Percentiles rank a stretch among this genome's conserved stretches.
These are phyloP conservation scores for Dolichopus griseipennis DNA, from an alignment of 2,888 invertebrate species.

Conservation along the genomic window DNA sequence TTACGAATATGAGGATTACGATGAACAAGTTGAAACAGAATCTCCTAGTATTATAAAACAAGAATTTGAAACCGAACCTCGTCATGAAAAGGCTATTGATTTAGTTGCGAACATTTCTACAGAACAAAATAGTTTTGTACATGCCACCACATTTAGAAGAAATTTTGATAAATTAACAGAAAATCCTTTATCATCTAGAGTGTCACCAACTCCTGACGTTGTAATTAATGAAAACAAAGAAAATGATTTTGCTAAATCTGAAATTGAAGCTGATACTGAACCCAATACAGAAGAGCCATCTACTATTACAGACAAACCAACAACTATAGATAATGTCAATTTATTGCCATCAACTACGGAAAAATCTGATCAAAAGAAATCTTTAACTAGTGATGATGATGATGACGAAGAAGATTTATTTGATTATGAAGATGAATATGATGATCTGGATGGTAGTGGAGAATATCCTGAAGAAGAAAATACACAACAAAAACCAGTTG, in stretches of 20 bases:
- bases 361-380: not conserved
- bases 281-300: conserved; percentile 17
- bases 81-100: conserved; percentile 5
- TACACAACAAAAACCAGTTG: not conserved
- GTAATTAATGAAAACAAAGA: conserved; percentile 10
- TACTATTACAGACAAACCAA: conserved; percentile 5
- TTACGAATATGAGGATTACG: conserved; percentile 29
- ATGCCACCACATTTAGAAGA: conserved; percentile 8
- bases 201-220: conserved; percentile 14
- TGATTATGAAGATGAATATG: conserved; percentile 28
- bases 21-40: conserved; percentile 20
- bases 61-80: conserved; percentile 15
- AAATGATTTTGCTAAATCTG: conserved; percentile 7
- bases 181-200: conserved; percentile 12
- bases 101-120: conserved; percentile 4
- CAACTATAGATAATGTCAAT: not conserved
- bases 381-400: conserved; percentile 11
- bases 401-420: conserved; percentile 18
- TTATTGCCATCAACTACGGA: not conserved
- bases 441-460: conserved; percentile 24
- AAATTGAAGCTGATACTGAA: conserved; percentile 15
- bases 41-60: conserved; percentile 10
- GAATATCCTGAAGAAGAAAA: conserved; percentile 25
- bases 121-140: not conserved
- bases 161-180: conserved; percentile 12